These are phyloP conservation scores for Pristiophorus japonicus DNA, from an alignment of 2,113 vertebrate genomes.

Conservation along the genomic window DNA sequence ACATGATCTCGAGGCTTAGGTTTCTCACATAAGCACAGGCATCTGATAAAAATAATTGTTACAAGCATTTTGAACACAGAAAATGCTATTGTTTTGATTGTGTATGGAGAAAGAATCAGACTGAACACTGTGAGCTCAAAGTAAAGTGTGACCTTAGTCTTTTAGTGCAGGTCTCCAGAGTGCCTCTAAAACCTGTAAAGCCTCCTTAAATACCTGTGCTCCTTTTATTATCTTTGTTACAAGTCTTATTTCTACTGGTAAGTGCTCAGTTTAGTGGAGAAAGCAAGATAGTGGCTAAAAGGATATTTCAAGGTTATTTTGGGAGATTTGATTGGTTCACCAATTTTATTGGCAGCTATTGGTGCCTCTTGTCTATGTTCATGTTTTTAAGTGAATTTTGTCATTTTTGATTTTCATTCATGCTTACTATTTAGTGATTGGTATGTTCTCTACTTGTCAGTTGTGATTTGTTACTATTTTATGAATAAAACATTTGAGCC, in stretches of 20 bases:
- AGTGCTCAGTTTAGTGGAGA: background rate
- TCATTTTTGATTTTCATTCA: background rate
- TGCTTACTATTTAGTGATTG: background rate
- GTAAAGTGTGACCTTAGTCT: too few species aligned
- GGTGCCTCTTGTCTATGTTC: background rate
- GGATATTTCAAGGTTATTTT: background rate
- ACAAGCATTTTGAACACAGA: background rate
- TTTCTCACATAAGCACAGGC: background rate
- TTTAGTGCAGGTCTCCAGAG: too few species aligned
- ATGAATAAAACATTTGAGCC: background rate
- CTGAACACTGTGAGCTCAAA: too few species aligned
- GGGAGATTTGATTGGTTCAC: background rate
- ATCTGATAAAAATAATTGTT: background rate
- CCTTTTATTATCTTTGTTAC: background rate
- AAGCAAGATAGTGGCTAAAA: background rate
- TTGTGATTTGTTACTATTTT: background rate
- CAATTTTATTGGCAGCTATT: background rate
- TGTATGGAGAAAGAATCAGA: too few species aligned
- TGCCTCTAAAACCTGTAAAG: too few species aligned
- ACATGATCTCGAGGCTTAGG: background rate
- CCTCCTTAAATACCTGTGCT: too few species aligned
- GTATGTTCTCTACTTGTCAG: background rate
- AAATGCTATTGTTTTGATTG: background rate
- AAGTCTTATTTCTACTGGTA: background rate
- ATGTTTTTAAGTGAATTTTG: background rate